These are phyloP conservation scores for Poecilia latipinna DNA, from an alignment of 2,113 vertebrate species.

Conservation along the genomic window DNA sequence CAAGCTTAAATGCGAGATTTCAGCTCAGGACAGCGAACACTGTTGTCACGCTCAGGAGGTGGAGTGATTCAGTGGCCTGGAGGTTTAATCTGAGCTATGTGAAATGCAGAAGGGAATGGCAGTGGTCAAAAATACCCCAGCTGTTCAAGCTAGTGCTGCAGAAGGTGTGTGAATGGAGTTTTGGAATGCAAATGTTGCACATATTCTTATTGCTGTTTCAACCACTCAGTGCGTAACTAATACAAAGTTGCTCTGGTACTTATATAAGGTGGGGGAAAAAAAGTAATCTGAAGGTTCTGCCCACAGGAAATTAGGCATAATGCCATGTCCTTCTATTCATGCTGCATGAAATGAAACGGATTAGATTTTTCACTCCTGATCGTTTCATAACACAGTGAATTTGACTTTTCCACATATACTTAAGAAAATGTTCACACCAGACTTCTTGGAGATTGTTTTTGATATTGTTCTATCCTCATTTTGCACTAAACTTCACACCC, in stretches of 20 bases:
- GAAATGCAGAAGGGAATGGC: constrained; percentile 6
- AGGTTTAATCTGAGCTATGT: constrained; percentile 10
- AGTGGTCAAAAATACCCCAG: not conserved
- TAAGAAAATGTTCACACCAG: not conserved
- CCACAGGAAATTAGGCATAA: constrained; percentile 1
- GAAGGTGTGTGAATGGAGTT: not conserved
- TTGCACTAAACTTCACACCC: no score
- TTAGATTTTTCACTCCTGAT: not conserved
- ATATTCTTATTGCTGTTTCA: not conserved
- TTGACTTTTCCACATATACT: not conserved
- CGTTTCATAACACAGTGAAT: not conserved
- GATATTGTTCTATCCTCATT: not conserved
- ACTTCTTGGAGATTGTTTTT: not conserved
- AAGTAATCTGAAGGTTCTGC: constrained; percentile 1
- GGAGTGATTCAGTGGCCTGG: not conserved
- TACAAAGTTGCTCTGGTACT: not conserved
- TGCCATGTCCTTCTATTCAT: constrained; percentile 2
- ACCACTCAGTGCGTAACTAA: not conserved
- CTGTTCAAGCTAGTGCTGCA: not conserved
- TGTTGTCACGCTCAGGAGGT: constrained; percentile 28
- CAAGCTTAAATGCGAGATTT: constrained; percentile 34
- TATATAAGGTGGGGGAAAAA: not conserved
- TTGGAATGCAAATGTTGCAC: not conserved
- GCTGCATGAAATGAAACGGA: not conserved
- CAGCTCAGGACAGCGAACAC: constrained; percentile 28